Percentiles rank a stretch among this genome's conserved stretches.
Evolutionary conservation across 2,113 vertebrate species (phyloP).

Genomic region (Pleuronectes platessa): DNA sequence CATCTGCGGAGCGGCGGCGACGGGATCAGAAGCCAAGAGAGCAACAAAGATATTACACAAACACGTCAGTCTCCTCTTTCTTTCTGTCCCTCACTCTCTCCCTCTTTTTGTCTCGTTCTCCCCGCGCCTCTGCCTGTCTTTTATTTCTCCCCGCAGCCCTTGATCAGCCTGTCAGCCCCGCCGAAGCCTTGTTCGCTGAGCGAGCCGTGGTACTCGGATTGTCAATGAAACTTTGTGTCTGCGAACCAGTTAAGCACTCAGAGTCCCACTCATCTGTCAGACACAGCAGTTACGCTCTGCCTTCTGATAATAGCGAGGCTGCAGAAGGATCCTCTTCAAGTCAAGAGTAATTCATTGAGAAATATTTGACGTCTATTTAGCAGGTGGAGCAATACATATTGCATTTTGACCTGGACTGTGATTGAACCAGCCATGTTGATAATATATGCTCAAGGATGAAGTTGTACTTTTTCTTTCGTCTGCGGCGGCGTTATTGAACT

Average conservation of each 20-base stretch:
- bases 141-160: conserved; percentile 60
- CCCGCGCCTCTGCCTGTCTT: conserved; percentile 28
- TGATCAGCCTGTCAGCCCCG: conserved; percentile 74
- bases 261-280: conserved; percentile 63
- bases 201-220: conserved; percentile 49
- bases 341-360: conserved; percentile 47
- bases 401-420: conserved; percentile 23
- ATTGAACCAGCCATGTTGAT: conserved; percentile 11
- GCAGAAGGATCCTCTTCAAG: conserved; percentile 29
- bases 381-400: conserved; percentile 14
- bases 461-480: background rate
- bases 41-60: conserved; percentile 43
- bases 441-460: conserved; percentile 3
- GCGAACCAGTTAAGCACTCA: conserved; percentile 48
- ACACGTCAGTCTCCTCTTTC: conserved; percentile 23
- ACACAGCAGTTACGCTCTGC: conserved; percentile 47
- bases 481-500: conserved; percentile 4
- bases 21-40: conserved; percentile 46
- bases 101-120: conserved; percentile 25
- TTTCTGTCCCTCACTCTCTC: background rate
- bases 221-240: conserved; percentile 74
- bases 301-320: conserved; percentile 54
- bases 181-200: conserved; percentile 61
- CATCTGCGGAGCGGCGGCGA: conserved; percentile 20
- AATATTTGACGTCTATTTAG: conserved; percentile 31